Base-by-base conservation (phyloP, 2,888 invertebrate genomes). In the Pristionchus entomophagus region DNA sequence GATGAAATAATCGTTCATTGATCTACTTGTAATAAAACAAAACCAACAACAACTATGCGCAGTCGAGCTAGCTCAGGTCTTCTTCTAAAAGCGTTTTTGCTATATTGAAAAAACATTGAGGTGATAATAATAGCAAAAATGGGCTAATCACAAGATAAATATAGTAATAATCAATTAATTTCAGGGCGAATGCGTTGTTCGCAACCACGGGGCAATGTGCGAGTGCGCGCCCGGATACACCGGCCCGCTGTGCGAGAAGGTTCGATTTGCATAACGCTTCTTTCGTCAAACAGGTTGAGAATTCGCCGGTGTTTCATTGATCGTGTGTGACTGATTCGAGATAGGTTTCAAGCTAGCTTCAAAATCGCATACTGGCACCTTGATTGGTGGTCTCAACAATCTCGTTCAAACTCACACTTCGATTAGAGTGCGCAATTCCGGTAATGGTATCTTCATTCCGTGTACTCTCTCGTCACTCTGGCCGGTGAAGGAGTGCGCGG, bases 151-250 rank as follows among this genome's bases (percentile, higher is more conserved):
- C n/a, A n/a, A n/a, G n/a, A n/a, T n/a, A 17, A 56, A 56, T 56
- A 56, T 56, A 14, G 4, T 56, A 77, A 45, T 41, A n/a, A 4
- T 41, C n/a, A 29, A 38, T 10, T 19, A 26, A 19, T 69, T 83
- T 41, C 81, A 88, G 88, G 88, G 88, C 10, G 87, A 88, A 17
- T 93, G 93, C 87, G 88, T 88, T 6, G 89, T 93, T 17, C 87
- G 87, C 38, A 89, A 92, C 85, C 93, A 93, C 86, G 87, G 88
- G 35, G 89, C 91, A 12, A 86, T 91, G 22, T 99, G 99, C 92
- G 95, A 96, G 87, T 99, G 99, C 93, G 96, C 96, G 35, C 96
- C 96, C 93, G 98, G 98, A 1, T 98, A 96, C 93, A 96, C 95
- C 5, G 98, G 98, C 80, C 95, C 95, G 81, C 95, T 96, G 88